phyloP scores from a whole-genome alignment of 2,888 invertebrate genomes.

The Metallyticus violacea region DNA sequence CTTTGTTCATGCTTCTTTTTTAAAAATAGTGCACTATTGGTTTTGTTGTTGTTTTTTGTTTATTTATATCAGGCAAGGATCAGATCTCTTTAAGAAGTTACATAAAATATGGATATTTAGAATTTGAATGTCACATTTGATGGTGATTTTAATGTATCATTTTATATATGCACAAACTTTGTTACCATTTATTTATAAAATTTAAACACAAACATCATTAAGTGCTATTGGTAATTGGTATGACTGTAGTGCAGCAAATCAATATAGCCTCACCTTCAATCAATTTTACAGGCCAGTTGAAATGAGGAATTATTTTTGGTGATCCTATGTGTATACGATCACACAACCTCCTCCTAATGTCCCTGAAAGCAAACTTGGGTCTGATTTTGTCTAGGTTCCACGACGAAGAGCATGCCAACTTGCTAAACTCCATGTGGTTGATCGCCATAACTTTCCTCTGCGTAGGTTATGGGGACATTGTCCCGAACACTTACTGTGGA shows the following conservation, averaged over 20 bases:
- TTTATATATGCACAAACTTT: no score
- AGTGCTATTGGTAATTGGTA: no score
- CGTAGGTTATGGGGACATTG: slow-evolving; percentile 99
- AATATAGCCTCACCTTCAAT: neutral
- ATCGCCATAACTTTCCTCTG: slow-evolving; percentile 99
- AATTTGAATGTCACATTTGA: no score
- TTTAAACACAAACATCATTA: no score
- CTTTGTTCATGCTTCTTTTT: neutral
- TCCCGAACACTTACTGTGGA: slow-evolving; percentile 99
- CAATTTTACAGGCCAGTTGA: neutral
- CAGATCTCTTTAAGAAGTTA: no score
- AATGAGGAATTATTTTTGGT: neutral
- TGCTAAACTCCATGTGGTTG: slow-evolving; percentile 99
- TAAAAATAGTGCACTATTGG: no score
- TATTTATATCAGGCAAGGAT: no score
- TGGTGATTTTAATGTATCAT: no score
- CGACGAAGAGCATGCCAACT: slow-evolving; percentile 97
- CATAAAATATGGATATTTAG: no score
- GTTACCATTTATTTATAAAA: no score
- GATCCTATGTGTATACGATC: neutral
- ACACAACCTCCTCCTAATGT: neutral
- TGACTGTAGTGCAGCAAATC: neutral
- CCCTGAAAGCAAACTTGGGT: slow-evolving; percentile 1
- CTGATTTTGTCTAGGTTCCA: slow-evolving; percentile 71
- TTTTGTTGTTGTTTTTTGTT: no score